These are phyloP conservation scores for Alectoris magna DNA, from an alignment of 2,797 vertebrate species.

Conservation along the genomic window DNA sequence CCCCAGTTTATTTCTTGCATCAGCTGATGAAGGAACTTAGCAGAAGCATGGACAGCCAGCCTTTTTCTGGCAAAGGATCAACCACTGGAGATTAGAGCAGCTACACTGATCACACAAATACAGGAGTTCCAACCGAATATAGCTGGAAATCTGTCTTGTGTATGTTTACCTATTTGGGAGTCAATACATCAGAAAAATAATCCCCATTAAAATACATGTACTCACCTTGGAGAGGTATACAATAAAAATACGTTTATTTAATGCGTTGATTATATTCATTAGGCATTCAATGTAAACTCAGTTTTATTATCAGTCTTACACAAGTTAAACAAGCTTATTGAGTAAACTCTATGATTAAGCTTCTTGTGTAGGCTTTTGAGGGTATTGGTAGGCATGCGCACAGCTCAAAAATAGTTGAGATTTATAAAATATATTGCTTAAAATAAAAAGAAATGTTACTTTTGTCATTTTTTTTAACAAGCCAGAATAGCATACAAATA, in stretches of 20 bases:
- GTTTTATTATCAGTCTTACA: neutral
- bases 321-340: neutral
- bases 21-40: neutral
- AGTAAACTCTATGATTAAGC: neutral
- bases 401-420: neutral
- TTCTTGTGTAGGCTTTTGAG: neutral
- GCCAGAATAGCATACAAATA: neutral
- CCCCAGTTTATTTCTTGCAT: neutral
- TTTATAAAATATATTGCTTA: neutral
- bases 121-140: neutral
- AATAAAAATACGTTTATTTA: neutral
- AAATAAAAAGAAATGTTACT: neutral
- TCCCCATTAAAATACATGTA: neutral
- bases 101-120: neutral
- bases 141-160: neutral
- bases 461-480: neutral
- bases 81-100: neutral
- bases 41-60: neutral
- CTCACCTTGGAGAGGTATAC: neutral
- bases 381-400: rapidly evolving
- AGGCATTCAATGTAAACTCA: neutral
- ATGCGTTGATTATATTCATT: neutral
- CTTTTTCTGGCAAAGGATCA: neutral
- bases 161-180: neutral
- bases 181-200: neutral